Percentiles rank a stretch among this genome's conserved stretches.
These are phyloP conservation scores for Pyrrhosoma nymphula DNA, from an alignment of 2,888 invertebrate genomes.

Conservation along the genomic window DNA sequence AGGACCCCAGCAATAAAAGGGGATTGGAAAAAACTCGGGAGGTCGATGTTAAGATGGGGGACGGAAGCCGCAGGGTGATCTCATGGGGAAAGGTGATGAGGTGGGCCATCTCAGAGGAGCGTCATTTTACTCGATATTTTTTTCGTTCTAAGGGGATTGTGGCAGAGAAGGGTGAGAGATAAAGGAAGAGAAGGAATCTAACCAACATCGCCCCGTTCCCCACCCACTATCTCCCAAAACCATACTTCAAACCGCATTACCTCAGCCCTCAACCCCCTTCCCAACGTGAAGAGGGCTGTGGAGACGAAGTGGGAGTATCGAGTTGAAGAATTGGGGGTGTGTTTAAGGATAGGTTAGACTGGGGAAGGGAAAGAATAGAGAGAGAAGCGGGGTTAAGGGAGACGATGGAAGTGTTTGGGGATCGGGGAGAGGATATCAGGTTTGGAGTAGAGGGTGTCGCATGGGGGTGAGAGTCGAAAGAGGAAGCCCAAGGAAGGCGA, in stretches of 20 bases:
- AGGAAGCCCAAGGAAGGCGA: background rate
- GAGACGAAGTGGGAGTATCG: background rate
- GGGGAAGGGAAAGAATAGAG: background rate
- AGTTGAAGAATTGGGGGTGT: conserved; percentile 38
- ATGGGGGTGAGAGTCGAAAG: background rate
- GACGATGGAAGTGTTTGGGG: background rate
- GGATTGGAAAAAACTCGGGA: background rate
- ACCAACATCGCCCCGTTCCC: background rate
- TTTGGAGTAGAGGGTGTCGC: conserved; percentile 5
- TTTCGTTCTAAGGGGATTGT: background rate
- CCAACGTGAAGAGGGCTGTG: background rate
- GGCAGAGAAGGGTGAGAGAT: background rate
- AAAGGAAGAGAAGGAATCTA: conserved; percentile 10
- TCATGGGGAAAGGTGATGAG: conserved; percentile 44
- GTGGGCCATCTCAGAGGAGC: conserved; percentile 45
- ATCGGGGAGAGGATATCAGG: background rate
- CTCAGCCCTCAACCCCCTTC: background rate
- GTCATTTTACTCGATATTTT: background rate
- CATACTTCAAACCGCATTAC: conserved; percentile 56
- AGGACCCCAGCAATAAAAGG: conserved; percentile 12
- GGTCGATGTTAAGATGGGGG: background rate
- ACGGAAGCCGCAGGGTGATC: background rate
- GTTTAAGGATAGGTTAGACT: background rate
- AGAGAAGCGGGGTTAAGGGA: background rate
- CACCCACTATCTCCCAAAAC: conserved; percentile 2